These are phyloP conservation scores for Oxystoma pomonae DNA, from an alignment of 2,888 invertebrate genomes.

Conservation along the genomic window DNA sequence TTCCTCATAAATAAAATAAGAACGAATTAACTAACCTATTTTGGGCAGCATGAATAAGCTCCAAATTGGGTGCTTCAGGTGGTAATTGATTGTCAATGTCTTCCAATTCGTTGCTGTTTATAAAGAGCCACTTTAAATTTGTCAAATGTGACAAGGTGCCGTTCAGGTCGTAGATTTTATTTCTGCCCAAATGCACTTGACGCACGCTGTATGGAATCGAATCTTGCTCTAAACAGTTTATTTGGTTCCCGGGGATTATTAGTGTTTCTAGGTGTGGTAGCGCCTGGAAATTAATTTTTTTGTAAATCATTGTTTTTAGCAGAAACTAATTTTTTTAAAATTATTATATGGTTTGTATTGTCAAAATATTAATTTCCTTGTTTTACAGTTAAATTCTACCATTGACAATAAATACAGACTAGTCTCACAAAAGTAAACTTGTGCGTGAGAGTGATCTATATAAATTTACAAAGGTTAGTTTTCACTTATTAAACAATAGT, in stretches of 20 bases:
- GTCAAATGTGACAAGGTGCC: conserved; percentile 66
- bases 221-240: conserved; percentile 67
- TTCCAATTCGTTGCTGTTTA: conserved; percentile 71
- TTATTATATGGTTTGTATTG: too few relatives aligned
- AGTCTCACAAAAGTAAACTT: too few relatives aligned
- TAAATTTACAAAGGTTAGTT: too few relatives aligned
- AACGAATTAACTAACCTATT: conserved; percentile 57
- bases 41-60: conserved; percentile 68
- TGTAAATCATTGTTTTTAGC: too few relatives aligned
- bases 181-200: conserved; percentile 70
- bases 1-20: too few relatives aligned
- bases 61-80: conserved; percentile 59
- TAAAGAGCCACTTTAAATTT: conserved; percentile 71
- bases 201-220: conserved; percentile 66
- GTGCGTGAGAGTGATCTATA: too few relatives aligned
- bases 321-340: too few relatives aligned
- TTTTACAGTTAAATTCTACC: too few relatives aligned
- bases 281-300: conserved; percentile 50
- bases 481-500: too few relatives aligned
- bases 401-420: too few relatives aligned
- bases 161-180: conserved; percentile 68
- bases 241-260: conserved; percentile 70
- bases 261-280: conserved; percentile 63
- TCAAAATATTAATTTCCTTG: too few relatives aligned
- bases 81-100: conserved; percentile 75